Evolutionary conservation across 2,888 invertebrate genomes (phyloP), one percentile per base, ranked within the genome.

Genomic region (Drosophila pullipes): DNA sequence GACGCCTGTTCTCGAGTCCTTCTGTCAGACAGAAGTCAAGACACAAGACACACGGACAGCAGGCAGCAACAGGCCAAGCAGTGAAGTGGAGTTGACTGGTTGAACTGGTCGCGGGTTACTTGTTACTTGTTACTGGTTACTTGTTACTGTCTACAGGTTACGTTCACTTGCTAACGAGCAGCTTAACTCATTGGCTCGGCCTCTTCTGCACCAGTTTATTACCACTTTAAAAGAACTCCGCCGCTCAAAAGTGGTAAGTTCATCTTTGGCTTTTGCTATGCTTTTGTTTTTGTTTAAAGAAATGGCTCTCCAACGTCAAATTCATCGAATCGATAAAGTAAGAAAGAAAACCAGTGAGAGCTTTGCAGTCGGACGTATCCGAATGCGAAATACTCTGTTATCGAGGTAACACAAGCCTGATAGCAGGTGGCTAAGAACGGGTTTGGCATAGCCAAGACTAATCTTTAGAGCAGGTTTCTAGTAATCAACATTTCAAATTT

Each of bases 271-370:
- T 13, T 41, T 35, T 41, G 44, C 33, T 44, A 47, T 35, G 39
- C 7, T 28, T n/a, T 58, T 60, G 59, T 49, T 62, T 55, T 44
- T 52, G 50, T 18, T 30, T 41, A 4, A 76, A 62, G 68, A 63
- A 62, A 41, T 37, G 13, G 13, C 28, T 49, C 6, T 41, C 9
- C 28, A 35, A 10, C 33, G 33, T 7, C 37, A 71, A 68, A 79
- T 69, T 53, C 39, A 67, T 49, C 52, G 55, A 82, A 70, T 79
- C 81, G 68, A 82, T 76, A 66, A 31, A 58, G 30, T 28, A 35
- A 49, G 31, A 60, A 31, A 16, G 25, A n/a, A 39, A 39, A 39
- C 2, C 49, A 33, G 2, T 2, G 10, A 28, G 13, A 41, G n/a
- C 47, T 25, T 16, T 25, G 22, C 4, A 18, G 16, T 4, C 16